Base-by-base conservation (phyloP, 2,113 vertebrate species). In the Rhodinocichla rosea region DNA sequence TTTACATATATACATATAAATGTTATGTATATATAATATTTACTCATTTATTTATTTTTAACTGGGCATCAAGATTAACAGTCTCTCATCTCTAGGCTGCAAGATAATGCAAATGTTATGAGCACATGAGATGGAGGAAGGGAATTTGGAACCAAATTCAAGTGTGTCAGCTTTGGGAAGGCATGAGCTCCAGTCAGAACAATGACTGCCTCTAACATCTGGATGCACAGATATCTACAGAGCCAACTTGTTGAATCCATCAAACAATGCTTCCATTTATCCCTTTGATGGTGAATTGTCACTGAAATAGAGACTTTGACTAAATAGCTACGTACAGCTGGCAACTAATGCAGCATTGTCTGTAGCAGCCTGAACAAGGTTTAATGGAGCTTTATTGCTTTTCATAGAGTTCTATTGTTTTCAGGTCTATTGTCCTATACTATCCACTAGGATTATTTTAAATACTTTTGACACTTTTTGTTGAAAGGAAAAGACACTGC, bases 321-420 rank as follows among this genome's bases (percentile, higher is more conserved):
- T 96, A 94, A 96, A 97, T 96, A 95, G 95, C 95, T 95, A 82
- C 65, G 88, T 97, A 94, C 97, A 98, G 97, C 95, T 98, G 97
- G 71, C 90, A 97, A 90, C 95, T 83, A 92, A 20, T 82, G 22
- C 50, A 60, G 73, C 86, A 75, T 60, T 96, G 83, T 92, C 90
- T 90, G 83, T 7, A 73, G 85, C 96, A 97, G 92, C 85, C 73
- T 92, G 94, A 97, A 92, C 87, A 96, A 96, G 90, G 94, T 97
- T 97, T 97, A 97, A 97, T 97, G 88, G 91, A 94, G 85, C 76
- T 97, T 96, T 94, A 96, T 96, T 92, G 93, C 84, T 95, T 96
- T 96, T 94, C 92, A 95, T 69, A 55, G 55, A 69, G 50, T 26
- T 45, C 45, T 65, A 50, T 80, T 95, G 53, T 96, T 83, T 74